Evolutionary conservation across 2,113 vertebrate genomes (phyloP).

Genomic region (Petroica traversi): DNA sequence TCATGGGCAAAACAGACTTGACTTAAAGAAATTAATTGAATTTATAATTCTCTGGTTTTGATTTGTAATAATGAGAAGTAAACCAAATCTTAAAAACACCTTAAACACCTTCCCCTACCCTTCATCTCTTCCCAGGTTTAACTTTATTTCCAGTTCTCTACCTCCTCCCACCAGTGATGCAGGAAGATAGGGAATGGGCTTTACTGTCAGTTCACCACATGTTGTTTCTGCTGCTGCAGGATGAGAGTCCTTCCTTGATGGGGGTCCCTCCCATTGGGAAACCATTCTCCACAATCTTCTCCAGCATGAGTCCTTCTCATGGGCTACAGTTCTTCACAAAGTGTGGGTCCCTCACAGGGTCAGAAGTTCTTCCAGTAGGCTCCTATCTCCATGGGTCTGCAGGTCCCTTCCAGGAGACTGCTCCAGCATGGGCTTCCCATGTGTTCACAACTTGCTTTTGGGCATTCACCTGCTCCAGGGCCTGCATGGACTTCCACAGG

Average conservation of each 20-base stretch:
- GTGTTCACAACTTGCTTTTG: not conserved
- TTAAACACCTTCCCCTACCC: not conserved
- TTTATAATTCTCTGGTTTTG: not conserved
- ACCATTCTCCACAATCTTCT: not conserved
- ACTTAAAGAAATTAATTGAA: not conserved
- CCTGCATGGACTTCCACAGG: not conserved
- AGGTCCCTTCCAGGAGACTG: not conserved
- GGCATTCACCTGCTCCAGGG: not conserved
- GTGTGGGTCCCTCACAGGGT: not conserved
- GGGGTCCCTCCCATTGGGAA: not conserved
- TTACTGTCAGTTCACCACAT: not conserved
- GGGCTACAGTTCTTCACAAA: not conserved
- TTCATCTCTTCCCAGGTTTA: not conserved
- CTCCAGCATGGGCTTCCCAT: not conserved
- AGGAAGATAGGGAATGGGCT: not conserved
- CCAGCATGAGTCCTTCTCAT: rapidly evolving
- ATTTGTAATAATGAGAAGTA: not conserved
- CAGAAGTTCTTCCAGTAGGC: no score
- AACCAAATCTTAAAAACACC: not conserved
- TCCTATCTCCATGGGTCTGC: not conserved
- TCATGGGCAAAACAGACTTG: not conserved
- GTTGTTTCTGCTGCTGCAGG: not conserved
- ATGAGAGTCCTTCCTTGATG: not conserved
- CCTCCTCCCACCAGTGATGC: not conserved
- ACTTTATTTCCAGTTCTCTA: not conserved